These are phyloP conservation scores for Podabrus alpinus DNA, from an alignment of 2,888 invertebrate genomes.

Conservation along the genomic window DNA sequence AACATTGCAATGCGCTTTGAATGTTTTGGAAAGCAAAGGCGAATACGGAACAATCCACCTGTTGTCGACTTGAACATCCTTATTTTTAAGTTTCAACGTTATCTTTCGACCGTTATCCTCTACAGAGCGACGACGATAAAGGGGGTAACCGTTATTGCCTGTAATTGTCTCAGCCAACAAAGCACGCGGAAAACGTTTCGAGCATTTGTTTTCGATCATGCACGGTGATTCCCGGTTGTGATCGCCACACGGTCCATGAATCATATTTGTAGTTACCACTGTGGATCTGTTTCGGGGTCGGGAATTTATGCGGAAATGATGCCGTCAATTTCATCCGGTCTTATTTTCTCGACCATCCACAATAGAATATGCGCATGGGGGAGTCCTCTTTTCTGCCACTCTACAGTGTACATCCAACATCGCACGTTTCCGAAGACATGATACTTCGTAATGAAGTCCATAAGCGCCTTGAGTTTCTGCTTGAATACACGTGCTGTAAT, in stretches of 20 bases:
- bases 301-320: no score
- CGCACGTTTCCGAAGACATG: not conserved
- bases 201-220: slow-evolving; percentile 37
- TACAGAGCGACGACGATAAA: not conserved
- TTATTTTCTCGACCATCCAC: no score
- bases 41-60: not conserved
- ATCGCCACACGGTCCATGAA: slow-evolving; percentile 14
- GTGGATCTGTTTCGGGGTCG: no score
- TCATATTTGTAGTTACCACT: slow-evolving; percentile 40
- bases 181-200: slow-evolving; percentile 42
- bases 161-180: slow-evolving; percentile 27
- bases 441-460: not conserved
- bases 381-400: no score
- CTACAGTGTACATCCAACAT: no score
- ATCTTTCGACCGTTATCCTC: no score
- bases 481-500: not conserved
- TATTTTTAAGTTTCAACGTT: no score
- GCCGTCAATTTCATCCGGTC: no score
- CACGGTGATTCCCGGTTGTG: slow-evolving; percentile 20
- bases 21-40: not conserved
- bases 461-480: not conserved
- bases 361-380: no score
- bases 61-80: not conserved
- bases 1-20: not conserved
- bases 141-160: not conserved